Percentiles rank a stretch among this genome's conserved stretches.
phyloP scores from a whole-genome alignment of 2,888 invertebrate genomes.

The Microctonus aethiopoides region DNA sequence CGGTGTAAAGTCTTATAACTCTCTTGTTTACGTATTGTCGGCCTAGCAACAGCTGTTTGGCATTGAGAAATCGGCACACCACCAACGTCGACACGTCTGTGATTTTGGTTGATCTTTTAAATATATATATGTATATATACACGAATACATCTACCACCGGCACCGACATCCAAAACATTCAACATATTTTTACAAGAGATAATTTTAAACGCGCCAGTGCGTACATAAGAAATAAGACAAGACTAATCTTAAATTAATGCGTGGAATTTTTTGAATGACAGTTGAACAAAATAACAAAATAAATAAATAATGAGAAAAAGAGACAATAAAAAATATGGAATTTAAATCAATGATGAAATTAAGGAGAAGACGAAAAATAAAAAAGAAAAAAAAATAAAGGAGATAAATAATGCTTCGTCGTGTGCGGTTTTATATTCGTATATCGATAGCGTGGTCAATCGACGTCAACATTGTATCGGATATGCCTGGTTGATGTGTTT shows the following conservation, averaged over 20 bases:
- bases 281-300: neutral
- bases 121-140: neutral
- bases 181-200: neutral
- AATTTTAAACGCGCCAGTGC: neutral
- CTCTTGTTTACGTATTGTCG: constrained; percentile 55
- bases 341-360: neutral
- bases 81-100: constrained; percentile 1
- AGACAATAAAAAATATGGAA: neutral
- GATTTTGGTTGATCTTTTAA: neutral
- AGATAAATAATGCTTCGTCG: neutral
- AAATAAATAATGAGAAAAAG: neutral
- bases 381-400: neutral
- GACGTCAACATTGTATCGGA: constrained; percentile 34
- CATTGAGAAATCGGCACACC: constrained; percentile 44
- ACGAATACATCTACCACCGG: neutral
- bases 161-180: neutral
- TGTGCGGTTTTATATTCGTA: neutral
- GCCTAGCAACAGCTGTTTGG: constrained; percentile 61
- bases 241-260: neutral
- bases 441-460: neutral
- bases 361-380: neutral
- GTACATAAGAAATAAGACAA: neutral
- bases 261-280: neutral
- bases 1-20: constrained; percentile 28
- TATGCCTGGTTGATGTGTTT: constrained; percentile 21